Base-by-base conservation (phyloP, 2,888 invertebrate species). In the Eupithecia pulchellata region DNA sequence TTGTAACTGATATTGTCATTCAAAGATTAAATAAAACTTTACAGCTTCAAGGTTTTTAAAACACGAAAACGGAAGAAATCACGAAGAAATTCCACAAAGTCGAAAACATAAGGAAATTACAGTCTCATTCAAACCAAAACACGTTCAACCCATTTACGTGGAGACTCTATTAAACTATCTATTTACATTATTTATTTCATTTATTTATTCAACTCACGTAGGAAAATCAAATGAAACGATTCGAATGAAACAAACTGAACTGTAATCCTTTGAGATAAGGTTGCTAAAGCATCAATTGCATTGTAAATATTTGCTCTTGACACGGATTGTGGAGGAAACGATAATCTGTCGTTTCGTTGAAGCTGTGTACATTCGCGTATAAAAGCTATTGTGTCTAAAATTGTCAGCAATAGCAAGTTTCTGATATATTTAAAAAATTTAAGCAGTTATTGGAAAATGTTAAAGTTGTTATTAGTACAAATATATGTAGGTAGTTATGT, bases 131-230 rank as follows among this genome's bases (percentile, higher is more conserved):
- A 76, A 88, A 78, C 80, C 87, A 72, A 30, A 75, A 72, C 91
- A 91, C 87, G 89, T 83, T 52, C 85, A 86, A 79, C 89, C 91
- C 80, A 88, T 89, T 87, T 91, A 91, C 91, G 91, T 89, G 91
- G 69, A 78, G 68, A 69, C 75, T 71, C 78, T 80, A 79, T 79
- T 84, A 84, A 87, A 84, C 78, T 82, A 78, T 79, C 77, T 70
- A 73, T 76, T 75, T 69, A 71, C 66, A 64, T 82, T 83, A 81
- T 80, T 73, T 71, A 73, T 76, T 75, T 74, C 72, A 84, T 47
- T 52, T 52, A 52, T 52, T 30, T 60, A 87, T 87, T 87, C 89
- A 70, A 78, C 78, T 79, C 86, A 82, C 86, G 86, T 87, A 83
- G 75, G 78, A 80, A 79, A 76, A 69, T 77, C 77, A 79, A 71